phyloP scores from a whole-genome alignment of 2,797 vertebrate genomes.

The Sorex maritimensis region DNA sequence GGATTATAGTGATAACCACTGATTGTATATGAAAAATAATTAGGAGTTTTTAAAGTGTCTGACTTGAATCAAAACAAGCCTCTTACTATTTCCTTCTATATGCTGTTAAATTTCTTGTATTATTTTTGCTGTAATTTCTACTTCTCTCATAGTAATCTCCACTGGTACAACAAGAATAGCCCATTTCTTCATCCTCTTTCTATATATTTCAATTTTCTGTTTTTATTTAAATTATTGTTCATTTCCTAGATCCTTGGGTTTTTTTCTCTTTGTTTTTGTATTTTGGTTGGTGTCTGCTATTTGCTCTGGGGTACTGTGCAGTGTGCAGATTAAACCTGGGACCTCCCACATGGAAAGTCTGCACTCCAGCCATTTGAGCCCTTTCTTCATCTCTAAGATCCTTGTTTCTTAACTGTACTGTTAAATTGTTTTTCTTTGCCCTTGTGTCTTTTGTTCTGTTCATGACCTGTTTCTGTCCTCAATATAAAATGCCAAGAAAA shows the following conservation, averaged over 20 bases:
- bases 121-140: background rate
- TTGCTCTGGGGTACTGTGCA: no score
- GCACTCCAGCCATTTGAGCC: no score
- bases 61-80: background rate
- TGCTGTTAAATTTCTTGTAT: background rate
- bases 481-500: conserved; percentile 26
- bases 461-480: conserved; percentile 32
- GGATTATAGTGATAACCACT: background rate
- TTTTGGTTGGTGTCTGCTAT: no score
- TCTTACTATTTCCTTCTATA: no score
- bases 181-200: conserved; percentile 11
- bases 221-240: conserved; percentile 27
- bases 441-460: conserved; percentile 35
- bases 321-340: no score
- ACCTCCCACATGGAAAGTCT: no score
- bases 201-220: conserved; percentile 9
- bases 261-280: no score
- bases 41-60: conserved; percentile 21
- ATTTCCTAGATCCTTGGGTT: background rate
- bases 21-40: conserved; percentile 53
- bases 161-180: background rate
- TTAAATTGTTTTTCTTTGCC: conserved; percentile 8
- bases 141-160: conserved; percentile 20
- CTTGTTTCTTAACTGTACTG: background rate
- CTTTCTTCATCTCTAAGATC: no score